Percentiles rank a stretch among this genome's conserved stretches.
phyloP scores from a whole-genome alignment of 1,140 invertebrate species.

The Nephila pilipes region DNA sequence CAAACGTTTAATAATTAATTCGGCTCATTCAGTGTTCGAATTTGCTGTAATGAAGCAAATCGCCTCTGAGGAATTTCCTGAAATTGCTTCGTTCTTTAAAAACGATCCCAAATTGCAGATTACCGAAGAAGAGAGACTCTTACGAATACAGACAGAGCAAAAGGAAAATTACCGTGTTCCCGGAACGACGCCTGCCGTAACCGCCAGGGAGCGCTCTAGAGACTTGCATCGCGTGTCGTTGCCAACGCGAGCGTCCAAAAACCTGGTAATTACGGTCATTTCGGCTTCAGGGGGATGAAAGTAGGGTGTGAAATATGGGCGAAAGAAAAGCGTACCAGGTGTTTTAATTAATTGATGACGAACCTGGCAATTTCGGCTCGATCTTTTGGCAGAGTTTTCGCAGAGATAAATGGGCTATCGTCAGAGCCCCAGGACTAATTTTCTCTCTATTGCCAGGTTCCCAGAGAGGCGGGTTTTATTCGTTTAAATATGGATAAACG shows the following conservation, averaged over 20 bases:
- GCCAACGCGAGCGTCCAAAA: slow-evolving; percentile 54
- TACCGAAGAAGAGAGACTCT: not conserved
- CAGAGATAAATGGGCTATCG: slow-evolving; percentile 57
- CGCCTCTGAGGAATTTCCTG: not conserved
- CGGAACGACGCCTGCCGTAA: not conserved
- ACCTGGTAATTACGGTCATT: slow-evolving; percentile 73
- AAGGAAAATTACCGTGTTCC: slow-evolving; percentile 46
- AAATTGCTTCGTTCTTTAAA: slow-evolving; percentile 19
- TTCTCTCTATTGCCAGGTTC: slow-evolving; percentile 34
- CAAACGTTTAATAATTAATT: slow-evolving; percentile 14
- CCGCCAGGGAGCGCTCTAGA: slow-evolving; percentile 48
- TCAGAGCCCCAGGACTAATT: slow-evolving; percentile 46
- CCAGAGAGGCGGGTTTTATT: not conserved
- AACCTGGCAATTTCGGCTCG: slow-evolving; percentile 64
- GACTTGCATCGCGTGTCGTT: slow-evolving; percentile 56
- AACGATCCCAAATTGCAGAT: slow-evolving; percentile 37
- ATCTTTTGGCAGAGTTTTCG: slow-evolving; percentile 59
- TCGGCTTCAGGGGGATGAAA: slow-evolving; percentile 40
- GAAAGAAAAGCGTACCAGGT: slow-evolving; percentile 61
- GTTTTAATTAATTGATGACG: slow-evolving; percentile 75
- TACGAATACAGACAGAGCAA: not conserved
- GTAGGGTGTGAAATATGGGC: slow-evolving; percentile 73
- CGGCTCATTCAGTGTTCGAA: slow-evolving; percentile 18
- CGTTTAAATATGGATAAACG: slow-evolving; percentile 32
- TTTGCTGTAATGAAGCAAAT: slow-evolving; percentile 17